Conservation (phyloP, 2,888 invertebrate genomes). For the Epinotia demarniana region DNA sequence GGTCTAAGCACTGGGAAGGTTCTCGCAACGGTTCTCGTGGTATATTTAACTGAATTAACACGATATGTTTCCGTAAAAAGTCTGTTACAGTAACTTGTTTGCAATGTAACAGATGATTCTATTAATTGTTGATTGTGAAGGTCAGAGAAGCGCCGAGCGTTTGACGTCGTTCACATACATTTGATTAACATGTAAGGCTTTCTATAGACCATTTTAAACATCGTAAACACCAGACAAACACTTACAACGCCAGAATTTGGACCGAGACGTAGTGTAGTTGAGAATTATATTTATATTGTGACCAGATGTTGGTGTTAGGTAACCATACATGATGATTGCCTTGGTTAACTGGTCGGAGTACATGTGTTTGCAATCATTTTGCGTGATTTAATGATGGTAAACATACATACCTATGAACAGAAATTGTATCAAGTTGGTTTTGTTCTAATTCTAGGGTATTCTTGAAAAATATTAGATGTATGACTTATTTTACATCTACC, state of each 20-base stretch:
- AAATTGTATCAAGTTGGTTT: constrained; percentile 13
- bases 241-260: constrained; percentile 38
- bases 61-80: constrained; percentile 52
- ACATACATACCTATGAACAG: constrained; percentile 23
- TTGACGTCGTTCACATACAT: constrained; percentile 50
- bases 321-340: constrained; percentile 41
- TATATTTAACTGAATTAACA: constrained; percentile 48
- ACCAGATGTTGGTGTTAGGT: constrained; percentile 47
- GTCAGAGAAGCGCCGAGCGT: constrained; percentile 50
- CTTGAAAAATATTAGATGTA: neutral
- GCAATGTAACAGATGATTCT: constrained; percentile 69
- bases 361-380: constrained; percentile 43
- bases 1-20: constrained; percentile 62
- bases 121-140: constrained; percentile 66
- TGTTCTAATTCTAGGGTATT: constrained; percentile 15
- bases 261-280: constrained; percentile 46
- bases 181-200: constrained; percentile 39
- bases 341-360: constrained; percentile 35
- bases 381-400: constrained; percentile 17
- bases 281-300: constrained; percentile 17
- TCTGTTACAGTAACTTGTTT: constrained; percentile 62
- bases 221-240: constrained; percentile 5
- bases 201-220: constrained; percentile 8
- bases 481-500: constrained; percentile 21
- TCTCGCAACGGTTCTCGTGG: constrained; percentile 68